These are phyloP conservation scores for Perizoma flavofasciatum DNA, from an alignment of 2,888 invertebrate genomes.

Conservation along the genomic window DNA sequence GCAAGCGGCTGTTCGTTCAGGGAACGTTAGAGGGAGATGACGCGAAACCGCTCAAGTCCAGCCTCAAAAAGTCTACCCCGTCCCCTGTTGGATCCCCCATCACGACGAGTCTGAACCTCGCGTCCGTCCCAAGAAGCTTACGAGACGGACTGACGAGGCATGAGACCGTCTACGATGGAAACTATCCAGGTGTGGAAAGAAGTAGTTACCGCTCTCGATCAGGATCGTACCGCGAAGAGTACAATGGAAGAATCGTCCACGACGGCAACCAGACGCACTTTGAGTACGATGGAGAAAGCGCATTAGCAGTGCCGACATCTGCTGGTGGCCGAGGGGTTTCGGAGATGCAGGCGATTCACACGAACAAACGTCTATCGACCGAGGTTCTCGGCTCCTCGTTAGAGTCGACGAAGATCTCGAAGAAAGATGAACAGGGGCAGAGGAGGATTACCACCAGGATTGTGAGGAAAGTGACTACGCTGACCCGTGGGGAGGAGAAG, in stretches of 20 bases:
- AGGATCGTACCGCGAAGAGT: constrained; percentile 73
- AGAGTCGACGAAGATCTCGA: constrained; percentile 92
- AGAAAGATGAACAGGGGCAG: constrained; percentile 90
- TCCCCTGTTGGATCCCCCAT: constrained; percentile 85
- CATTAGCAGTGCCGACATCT: constrained; percentile 71
- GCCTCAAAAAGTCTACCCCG: constrained; percentile 75
- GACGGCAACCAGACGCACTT: constrained; percentile 81
- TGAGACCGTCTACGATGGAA: constrained; percentile 78
- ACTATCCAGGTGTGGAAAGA: constrained; percentile 76
- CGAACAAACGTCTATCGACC: constrained; percentile 92
- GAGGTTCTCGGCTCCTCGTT: constrained; percentile 93
- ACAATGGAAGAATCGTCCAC: constrained; percentile 75
- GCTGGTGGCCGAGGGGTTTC: constrained; percentile 75
- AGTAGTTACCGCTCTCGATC: constrained; percentile 69
- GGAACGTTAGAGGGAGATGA: constrained; percentile 87
- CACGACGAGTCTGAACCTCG: constrained; percentile 85
- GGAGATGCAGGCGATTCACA: constrained; percentile 90
- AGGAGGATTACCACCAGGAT: constrained; percentile 93
- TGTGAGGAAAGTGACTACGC: constrained; percentile 93
- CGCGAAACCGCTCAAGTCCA: constrained; percentile 78
- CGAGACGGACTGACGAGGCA: constrained; percentile 80
- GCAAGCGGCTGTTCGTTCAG: constrained; percentile 90
- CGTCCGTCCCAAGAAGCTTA: constrained; percentile 81
- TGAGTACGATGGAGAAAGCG: constrained; percentile 76
- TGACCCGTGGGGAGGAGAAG: constrained; percentile 93